Evolutionary conservation across 2,113 vertebrate species (phyloP), one percentile per base, ranked within the genome.

Genomic region (Python bivittatus): DNA sequence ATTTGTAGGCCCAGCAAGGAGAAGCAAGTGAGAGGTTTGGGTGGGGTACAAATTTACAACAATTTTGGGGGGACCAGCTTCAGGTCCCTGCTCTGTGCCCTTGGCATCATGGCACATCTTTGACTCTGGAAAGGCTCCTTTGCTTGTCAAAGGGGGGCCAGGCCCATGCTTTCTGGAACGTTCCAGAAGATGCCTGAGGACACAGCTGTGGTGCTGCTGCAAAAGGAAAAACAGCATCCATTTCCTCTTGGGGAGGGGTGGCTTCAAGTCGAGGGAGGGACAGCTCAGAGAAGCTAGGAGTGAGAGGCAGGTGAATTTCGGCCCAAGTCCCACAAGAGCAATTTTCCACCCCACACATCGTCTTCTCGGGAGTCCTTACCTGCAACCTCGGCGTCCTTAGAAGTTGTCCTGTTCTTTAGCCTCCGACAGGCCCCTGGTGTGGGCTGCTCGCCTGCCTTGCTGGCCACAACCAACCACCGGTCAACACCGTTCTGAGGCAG

Each of bases 91-190:
- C 11, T 52, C 27, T 53, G 48, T 33, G 7, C 48, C 17, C n/a
- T 22, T 44, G 91, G 48, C 91, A 72, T 2, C 33, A 12, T 20
- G 48, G 10, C 7, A 5, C 60, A 4, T 9, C 27, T n/a, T 27
- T 33, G 42, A 88, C 20, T 61, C 42, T 44, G 53, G 72, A 58
- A 13, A 89, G 72, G 52, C n/a, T 89, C 27, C 61, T 42, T 12
- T 12, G 1, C 7, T 1, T 6, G 42, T n/a, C 9, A 25, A 57
- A 8, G 6, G 44, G 42, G 56, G n/a, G 33, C 25, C 0, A 10
- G 86, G 54, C 38, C 86, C 83, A 38, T 22, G 17, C n/a, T 53
- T 89, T 88, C 86, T 92, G 56, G 68, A 92, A 89, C 20, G 22
- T 89, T 84, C 87, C 20, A 52, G 72, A n/a, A 89, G 29, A 17